phyloP scores from a whole-genome alignment of 2,113 vertebrate species.

The Sapajus apella region DNA sequence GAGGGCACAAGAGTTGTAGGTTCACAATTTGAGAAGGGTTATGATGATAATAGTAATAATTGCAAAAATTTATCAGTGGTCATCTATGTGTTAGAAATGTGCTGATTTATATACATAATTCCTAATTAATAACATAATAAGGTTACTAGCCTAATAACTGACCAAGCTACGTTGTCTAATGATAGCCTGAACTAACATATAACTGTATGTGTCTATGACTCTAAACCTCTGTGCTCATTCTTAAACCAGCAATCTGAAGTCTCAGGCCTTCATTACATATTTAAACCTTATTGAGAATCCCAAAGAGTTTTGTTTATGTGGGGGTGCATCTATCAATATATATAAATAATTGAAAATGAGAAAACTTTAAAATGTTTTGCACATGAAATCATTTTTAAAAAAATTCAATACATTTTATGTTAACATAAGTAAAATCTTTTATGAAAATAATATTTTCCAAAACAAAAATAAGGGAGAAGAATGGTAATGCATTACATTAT shows the following conservation, averaged over 20 bases:
- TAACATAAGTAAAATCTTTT: constrained; percentile 1
- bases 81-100: not conserved
- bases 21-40: not conserved
- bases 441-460: not conserved
- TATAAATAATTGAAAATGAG: not conserved
- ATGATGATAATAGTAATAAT: not conserved
- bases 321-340: not conserved
- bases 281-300: not conserved
- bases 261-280: not conserved
- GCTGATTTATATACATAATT: not conserved
- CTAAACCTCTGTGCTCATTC: not conserved
- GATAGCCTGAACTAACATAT: not conserved
- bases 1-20: not conserved
- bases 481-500: not conserved
- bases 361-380: not conserved
- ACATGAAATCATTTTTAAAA: not conserved
- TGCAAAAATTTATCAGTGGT: not conserved
- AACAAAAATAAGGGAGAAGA: not conserved
- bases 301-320: not conserved
- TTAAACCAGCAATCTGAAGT: not conserved
- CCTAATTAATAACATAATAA: not conserved
- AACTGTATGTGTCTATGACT: not conserved
- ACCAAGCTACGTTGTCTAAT: not conserved
- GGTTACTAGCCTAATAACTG: not conserved
- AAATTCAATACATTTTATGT: not conserved